Base-by-base conservation (phyloP, 2,888 invertebrate genomes). In the Erpobdella octoculata region DNA sequence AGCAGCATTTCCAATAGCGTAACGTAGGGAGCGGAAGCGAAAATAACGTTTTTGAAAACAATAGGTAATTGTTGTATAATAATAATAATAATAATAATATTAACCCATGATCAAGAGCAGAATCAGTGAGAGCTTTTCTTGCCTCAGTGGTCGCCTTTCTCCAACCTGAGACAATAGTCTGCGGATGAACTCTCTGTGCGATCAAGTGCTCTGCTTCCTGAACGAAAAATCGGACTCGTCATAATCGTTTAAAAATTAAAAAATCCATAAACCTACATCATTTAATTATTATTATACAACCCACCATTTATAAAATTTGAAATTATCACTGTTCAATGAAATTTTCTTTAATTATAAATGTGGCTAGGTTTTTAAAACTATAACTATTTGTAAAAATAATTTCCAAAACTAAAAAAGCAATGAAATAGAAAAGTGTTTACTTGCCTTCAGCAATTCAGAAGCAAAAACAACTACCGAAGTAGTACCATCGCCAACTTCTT, bases 401-500 rank as follows among this genome's bases (percentile, higher is more conserved):
- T n/a, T n/a, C 4, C 25, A 48, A 70, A 31, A 46, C 12, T 36
- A 5, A 59, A 36, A 59, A 3, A 12, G 36, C 21, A 59, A 59
- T 28, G 35, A 8, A 36, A 6, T 9, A 62, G 31, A 35, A 8
- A 62, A 8, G 2, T 2, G 6, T n/a, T 1, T 18, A 5, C 37
- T 73, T 77, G 84, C 84, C 79, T 91, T 89, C 28, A 99, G 86
- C 68, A 98, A 85, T 85, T 98, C 97, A 69, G 95, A 89, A 77
- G 97, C 97, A 85, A 83, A 75, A 89, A 95, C 97, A 70, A 96
- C 93, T 0, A 99, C 98, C 0, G 97, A 97, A 53, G 98, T 99
- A n/a, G 98, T 99, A 18, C 98, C 98, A 87, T 99, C 98, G 61
- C 98, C 98, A 73, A 98, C 97, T 87, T 98, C 98, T 82, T 94